A percentile compares a stretch with the other conserved stretches of the same genome.
These are phyloP conservation scores for Bradypus variegatus DNA, from an alignment of 2,797 vertebrate species.

Conservation along the genomic window DNA sequence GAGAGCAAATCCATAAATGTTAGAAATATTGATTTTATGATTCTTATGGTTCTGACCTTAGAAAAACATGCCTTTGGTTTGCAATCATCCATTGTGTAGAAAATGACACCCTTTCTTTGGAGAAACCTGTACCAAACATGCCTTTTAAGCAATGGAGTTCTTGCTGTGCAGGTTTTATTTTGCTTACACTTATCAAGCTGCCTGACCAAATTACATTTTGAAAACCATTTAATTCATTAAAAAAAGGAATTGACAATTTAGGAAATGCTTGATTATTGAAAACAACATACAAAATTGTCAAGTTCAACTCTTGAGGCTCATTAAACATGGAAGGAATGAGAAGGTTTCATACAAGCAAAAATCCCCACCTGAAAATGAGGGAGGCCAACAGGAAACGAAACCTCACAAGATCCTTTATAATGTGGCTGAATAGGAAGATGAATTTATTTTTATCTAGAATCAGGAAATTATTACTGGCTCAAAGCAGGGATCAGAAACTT, in stretches of 20 bases:
- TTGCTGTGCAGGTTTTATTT: conserved; percentile 2
- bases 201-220: conserved; percentile 15
- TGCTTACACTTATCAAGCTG: not conserved
- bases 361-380: not conserved
- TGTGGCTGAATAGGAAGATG: not conserved
- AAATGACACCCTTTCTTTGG: conserved; percentile 23
- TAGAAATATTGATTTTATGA: conserved; percentile 55
- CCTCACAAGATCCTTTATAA: not conserved
- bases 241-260: conserved; percentile 7
- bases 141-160: not conserved
- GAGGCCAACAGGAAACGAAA: conserved; percentile 18
- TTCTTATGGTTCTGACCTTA: conserved; percentile 47
- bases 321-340: not conserved
- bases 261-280: conserved; percentile 10
- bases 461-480: conserved; percentile 10
- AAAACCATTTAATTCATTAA: conserved; percentile 11
- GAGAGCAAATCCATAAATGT: conserved; percentile 55
- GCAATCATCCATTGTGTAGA: conserved; percentile 28
- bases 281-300: not conserved
- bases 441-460: conserved; percentile 20
- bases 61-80: conserved; percentile 33
- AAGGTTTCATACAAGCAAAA: not conserved
- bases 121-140: not conserved
- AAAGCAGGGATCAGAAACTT: not conserved
- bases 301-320: not conserved